These are phyloP conservation scores for Oreotrochilus melanogaster DNA, from an alignment of 2,113 vertebrate species.

Conservation along the genomic window DNA sequence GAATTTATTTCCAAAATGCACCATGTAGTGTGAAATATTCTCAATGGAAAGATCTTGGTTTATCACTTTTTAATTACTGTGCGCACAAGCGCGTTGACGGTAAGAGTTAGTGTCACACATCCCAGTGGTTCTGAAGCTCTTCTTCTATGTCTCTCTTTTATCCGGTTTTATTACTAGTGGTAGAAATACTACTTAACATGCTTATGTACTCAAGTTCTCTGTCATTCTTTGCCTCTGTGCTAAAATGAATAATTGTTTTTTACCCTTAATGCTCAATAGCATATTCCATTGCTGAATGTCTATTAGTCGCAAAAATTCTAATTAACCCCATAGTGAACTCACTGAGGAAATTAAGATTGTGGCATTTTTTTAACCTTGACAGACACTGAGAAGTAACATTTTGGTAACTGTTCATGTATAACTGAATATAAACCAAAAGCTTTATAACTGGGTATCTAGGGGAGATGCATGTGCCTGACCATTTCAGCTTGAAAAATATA, in stretches of 20 bases:
- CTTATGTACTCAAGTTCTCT: neutral
- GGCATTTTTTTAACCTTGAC: neutral
- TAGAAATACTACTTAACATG: neutral
- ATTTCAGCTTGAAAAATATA: neutral
- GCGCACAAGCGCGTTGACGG: neutral
- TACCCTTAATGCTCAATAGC: neutral
- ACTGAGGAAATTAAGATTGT: conserved; percentile 14
- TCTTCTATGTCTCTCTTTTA: neutral
- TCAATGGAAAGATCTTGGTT: neutral
- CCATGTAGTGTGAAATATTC: neutral
- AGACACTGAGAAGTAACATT: neutral
- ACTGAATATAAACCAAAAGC: neutral
- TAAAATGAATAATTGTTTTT: neutral
- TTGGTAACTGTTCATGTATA: neutral
- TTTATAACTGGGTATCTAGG: neutral
- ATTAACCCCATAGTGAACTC: neutral
- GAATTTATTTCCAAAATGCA: conserved; percentile 34
- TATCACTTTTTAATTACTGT: conserved; percentile 20
- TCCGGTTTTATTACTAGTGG: neutral
- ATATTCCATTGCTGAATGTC: neutral
- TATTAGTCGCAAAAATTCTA: neutral
- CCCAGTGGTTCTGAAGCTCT: neutral
- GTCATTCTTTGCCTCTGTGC: neutral
- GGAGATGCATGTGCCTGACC: neutral
- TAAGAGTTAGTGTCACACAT: neutral